These are phyloP conservation scores for Benitochromis conjunctus DNA, from an alignment of 2,113 vertebrate species.

Conservation along the genomic window DNA sequence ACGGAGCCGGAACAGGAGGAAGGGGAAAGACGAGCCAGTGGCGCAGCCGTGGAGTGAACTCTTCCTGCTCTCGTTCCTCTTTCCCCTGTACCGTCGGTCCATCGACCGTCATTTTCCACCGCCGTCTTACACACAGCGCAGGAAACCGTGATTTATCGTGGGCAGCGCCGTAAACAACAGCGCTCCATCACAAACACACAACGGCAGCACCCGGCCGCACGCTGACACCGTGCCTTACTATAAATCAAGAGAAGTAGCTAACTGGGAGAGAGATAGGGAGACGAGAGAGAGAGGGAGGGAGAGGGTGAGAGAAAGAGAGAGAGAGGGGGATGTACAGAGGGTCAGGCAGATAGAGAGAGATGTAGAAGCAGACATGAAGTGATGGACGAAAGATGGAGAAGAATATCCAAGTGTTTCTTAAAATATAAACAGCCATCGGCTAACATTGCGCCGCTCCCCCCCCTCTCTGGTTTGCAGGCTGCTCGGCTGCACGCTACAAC, in stretches of 20 bases:
- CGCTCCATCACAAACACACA: conserved; percentile 88
- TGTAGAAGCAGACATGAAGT: conserved; percentile 52
- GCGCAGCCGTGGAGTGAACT: background rate
- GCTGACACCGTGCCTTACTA: conserved; percentile 92
- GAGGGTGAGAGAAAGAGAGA: conserved; percentile 25
- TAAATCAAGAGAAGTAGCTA: conserved; percentile 87
- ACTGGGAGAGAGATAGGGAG: conserved; percentile 18
- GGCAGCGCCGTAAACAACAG: conserved; percentile 90
- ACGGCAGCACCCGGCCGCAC: conserved; percentile 81
- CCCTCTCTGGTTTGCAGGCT: background rate
- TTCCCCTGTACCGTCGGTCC: conserved; percentile 77
- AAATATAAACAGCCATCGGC: conserved; percentile 74
- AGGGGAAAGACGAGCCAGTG: background rate
- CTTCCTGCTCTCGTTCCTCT: conserved; percentile 8
- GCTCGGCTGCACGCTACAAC: background rate
- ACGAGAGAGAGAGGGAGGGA: conserved; percentile 44
- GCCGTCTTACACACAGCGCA: conserved; percentile 14
- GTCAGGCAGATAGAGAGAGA: conserved; percentile 57
- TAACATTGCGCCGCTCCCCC: conserved; percentile 55
- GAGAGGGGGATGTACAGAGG: conserved; percentile 32
- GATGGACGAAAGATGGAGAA: conserved; percentile 68
- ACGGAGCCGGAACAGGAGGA: background rate
- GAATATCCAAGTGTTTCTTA: conserved; percentile 60
- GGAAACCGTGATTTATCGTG: conserved; percentile 87
- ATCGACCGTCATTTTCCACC: conserved; percentile 81